Conservation (phyloP, 2,888 invertebrate genomes). For the Lottia gigantea region DNA sequence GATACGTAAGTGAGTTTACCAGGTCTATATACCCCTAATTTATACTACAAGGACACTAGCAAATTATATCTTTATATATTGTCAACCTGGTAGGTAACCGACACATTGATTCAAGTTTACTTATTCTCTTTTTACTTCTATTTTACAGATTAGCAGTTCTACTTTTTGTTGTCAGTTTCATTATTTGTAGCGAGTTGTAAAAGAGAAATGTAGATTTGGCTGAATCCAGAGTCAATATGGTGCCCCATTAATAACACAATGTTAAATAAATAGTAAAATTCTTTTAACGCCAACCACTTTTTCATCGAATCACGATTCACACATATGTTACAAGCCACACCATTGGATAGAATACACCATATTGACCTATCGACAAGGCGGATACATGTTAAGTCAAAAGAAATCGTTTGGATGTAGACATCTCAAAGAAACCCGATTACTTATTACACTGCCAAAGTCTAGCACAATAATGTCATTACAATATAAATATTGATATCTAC, state of each 20-base stretch:
- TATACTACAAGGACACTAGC: not conserved
- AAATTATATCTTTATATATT: not conserved
- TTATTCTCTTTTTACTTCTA: slow-evolving; percentile 4
- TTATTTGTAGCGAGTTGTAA: slow-evolving; percentile 8
- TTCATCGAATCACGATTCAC: slow-evolving; percentile 8
- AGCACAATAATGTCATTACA: no score
- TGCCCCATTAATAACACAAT: slow-evolving; percentile 9
- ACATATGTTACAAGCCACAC: slow-evolving; percentile 10
- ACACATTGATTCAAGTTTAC: not conserved
- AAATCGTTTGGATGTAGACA: no score
- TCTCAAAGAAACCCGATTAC: no score
- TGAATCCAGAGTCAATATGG: slow-evolving; percentile 1
- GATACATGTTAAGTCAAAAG: not conserved
- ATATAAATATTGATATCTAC: no score
- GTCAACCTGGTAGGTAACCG: not conserved
- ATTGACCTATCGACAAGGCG: slow-evolving; percentile 5
- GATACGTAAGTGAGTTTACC: not conserved
- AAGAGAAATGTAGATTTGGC: slow-evolving; percentile 1
- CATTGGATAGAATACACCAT: slow-evolving; percentile 4
- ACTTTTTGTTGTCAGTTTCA: slow-evolving; percentile 7
- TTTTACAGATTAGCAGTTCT: not conserved
- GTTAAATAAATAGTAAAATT: slow-evolving; percentile 2
- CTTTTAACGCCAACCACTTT: not conserved
- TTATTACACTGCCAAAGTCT: no score
- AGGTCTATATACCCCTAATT: no score